Percentiles rank a stretch among this genome's conserved stretches.
Evolutionary conservation across 2,888 invertebrate species (phyloP).

Genomic region (Apamea sordens): DNA sequence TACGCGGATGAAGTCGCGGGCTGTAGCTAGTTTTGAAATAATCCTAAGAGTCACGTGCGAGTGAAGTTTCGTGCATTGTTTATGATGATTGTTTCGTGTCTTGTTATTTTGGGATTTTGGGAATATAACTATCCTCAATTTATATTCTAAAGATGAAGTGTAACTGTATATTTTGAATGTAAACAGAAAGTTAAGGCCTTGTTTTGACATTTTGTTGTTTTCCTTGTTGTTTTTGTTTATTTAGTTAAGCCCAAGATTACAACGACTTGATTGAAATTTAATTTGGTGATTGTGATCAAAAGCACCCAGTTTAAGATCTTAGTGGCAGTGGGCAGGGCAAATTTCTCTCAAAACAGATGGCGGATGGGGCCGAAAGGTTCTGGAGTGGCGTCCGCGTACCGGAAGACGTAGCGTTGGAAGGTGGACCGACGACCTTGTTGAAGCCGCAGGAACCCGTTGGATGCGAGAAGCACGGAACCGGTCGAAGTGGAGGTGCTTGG

Average conservation of each 20-base stretch:
- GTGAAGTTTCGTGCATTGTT: not conserved
- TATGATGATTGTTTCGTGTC: not conserved
- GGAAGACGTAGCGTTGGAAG: too few relatives aligned
- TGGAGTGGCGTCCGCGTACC: too few relatives aligned
- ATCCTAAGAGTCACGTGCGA: slow-evolving; percentile 10
- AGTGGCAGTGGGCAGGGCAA: too few relatives aligned
- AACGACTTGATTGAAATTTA: not conserved
- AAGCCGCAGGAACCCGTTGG: too few relatives aligned
- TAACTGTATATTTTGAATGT: not conserved
- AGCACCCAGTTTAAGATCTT: too few relatives aligned
- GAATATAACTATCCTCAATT: not conserved
- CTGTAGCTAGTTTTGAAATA: slow-evolving; percentile 2
- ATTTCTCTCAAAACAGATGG: too few relatives aligned
- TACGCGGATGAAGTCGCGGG: not conserved
- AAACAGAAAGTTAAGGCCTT: not conserved
- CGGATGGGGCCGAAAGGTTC: too few relatives aligned
- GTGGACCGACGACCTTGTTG: too few relatives aligned
- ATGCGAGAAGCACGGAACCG: too few relatives aligned
- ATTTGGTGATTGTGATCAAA: not conserved
- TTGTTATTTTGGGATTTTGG: not conserved
- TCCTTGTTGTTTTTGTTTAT: not conserved
- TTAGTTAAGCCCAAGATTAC: not conserved
- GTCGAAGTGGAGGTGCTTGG: too few relatives aligned
- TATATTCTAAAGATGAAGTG: slow-evolving; percentile 4
- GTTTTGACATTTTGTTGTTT: slow-evolving; percentile 1